A percentile compares a stretch with the other conserved stretches of the same genome.
Evolutionary conservation across 1,140 invertebrate species (phyloP).

Genomic region (Sweltsa coloradensis): DNA sequence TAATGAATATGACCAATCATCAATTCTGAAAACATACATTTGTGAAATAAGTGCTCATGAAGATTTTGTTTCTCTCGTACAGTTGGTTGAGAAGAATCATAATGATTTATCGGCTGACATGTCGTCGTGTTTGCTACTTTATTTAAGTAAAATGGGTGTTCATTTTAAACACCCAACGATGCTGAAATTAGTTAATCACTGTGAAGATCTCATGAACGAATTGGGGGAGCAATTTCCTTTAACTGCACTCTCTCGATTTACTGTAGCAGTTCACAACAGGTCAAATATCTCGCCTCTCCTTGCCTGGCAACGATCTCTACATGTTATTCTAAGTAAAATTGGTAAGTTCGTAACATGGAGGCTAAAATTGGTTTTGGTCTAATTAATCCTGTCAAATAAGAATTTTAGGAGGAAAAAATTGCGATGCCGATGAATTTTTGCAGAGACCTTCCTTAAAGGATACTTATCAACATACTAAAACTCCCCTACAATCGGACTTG

Average conservation of each 20-base stretch:
- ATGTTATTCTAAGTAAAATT: too few species aligned
- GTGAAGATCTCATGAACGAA: background rate
- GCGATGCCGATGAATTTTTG: too few species aligned
- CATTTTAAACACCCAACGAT: background rate
- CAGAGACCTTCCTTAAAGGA: too few species aligned
- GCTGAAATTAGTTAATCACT: background rate
- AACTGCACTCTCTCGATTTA: slow-evolving; percentile 4
- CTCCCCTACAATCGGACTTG: too few species aligned
- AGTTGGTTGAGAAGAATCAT: background rate
- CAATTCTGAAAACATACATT: slow-evolving; percentile 6
- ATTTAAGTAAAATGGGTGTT: slow-evolving; percentile 8
- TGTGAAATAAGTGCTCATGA: background rate
- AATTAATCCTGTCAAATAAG: too few species aligned
- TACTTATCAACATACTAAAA: too few species aligned
- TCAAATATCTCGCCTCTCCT: too few species aligned
- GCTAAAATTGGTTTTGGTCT: too few species aligned
- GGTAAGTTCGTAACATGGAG: too few species aligned
- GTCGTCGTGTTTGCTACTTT: background rate
- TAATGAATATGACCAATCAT: too few species aligned
- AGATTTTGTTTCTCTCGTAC: slow-evolving; percentile 3
- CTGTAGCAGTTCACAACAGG: slow-evolving; percentile 4
- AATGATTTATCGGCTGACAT: slow-evolving; percentile 5
- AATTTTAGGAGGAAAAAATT: too few species aligned
- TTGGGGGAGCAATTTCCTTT: background rate
- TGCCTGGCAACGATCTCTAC: too few species aligned